Evolutionary conservation across 2,797 vertebrate genomes (phyloP), one percentile per base, ranked within the genome.

Genomic region (Acipenser ruthenus): DNA sequence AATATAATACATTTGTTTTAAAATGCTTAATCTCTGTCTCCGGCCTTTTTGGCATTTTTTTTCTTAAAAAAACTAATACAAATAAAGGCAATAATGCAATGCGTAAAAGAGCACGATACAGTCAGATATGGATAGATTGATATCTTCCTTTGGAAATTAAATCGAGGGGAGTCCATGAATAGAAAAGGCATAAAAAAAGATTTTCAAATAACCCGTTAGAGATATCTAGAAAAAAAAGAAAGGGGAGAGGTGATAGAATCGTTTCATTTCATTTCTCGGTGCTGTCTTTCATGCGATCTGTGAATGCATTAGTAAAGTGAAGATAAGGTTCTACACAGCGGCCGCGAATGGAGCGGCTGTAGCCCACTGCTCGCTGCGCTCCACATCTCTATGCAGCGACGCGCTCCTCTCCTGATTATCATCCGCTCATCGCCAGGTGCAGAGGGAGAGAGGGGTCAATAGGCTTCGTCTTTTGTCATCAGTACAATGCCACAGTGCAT

Each of bases 371-470:
- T 23, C 10, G 67, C 61, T 61, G 63, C 9, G 55, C 6, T 55
- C n/a, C 9, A 55, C 52, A 53, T 53, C 67, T 58, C 65, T 52
- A 50, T 18, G 67, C 58, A 56, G 63, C 66, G 9, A 23, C 8
- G 58, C 8, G 50, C 53, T 49, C 52, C 48, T 51, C 10, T 61
- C 53, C 67, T 75, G 73, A 79, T 84, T 89, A 90, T 90, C 86
- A 60, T 70, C 23, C 67, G 12, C 75, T 75, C 79, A 90, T 90
- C 86, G 75, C 89, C 90, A 91, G 90, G 89, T 91, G 90, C 87
- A 81, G 79, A 75, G 58, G 63, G 67, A 69, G 68, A 76, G 75
- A 74, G 75, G 75, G 74, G 79, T 80, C 79, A 82, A 73, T 78
- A 81, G 77, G 81, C 75, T 80, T 82, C 74, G 68, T 67, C 68